A percentile compares a stretch with the other conserved stretches of the same genome.
These are phyloP conservation scores for Lota lota DNA, from an alignment of 2,113 vertebrate species.

Conservation along the genomic window DNA sequence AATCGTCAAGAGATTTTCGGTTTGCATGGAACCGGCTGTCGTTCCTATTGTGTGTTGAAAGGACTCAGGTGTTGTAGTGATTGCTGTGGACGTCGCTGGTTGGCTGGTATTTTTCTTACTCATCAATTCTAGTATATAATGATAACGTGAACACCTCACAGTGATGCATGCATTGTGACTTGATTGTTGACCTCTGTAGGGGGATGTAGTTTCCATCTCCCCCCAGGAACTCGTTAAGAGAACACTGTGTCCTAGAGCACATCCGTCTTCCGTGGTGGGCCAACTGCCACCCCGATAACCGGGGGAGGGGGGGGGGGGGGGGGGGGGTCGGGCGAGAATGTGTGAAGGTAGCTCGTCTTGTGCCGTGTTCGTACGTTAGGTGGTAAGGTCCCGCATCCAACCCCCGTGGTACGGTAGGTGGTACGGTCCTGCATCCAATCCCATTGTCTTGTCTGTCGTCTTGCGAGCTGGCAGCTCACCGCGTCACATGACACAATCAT, in stretches of 20 bases:
- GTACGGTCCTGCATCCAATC: conserved; percentile 50
- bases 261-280: conserved; percentile 71
- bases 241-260: conserved; percentile 71
- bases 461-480: conserved; percentile 51
- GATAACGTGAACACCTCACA: conserved; percentile 72
- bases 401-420: conserved; percentile 20
- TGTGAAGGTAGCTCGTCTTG: conserved; percentile 63
- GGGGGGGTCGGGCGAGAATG: conserved; percentile 51
- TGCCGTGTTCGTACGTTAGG: conserved; percentile 13
- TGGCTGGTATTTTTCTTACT: conserved; percentile 58
- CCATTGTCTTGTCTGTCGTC: conserved; percentile 28
- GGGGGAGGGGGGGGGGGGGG: conserved; percentile 41
- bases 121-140: conserved; percentile 62
- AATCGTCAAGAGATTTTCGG: conserved; percentile 60
- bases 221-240: conserved; percentile 28
- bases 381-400: conserved; percentile 53
- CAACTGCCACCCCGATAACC: conserved; percentile 56
- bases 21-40: conserved; percentile 66
- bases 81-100: conserved; percentile 62
- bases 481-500: conserved; percentile 43
- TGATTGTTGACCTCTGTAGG: conserved; percentile 56
- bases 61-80: conserved; percentile 66
- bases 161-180: conserved; percentile 73
- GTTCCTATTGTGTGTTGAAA: conserved; percentile 60
- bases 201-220: conserved; percentile 49